A percentile compares a stretch with the other conserved stretches of the same genome.
These are phyloP conservation scores for Caerostris extrusa DNA, from an alignment of 1,140 invertebrate genomes.

Conservation along the genomic window DNA sequence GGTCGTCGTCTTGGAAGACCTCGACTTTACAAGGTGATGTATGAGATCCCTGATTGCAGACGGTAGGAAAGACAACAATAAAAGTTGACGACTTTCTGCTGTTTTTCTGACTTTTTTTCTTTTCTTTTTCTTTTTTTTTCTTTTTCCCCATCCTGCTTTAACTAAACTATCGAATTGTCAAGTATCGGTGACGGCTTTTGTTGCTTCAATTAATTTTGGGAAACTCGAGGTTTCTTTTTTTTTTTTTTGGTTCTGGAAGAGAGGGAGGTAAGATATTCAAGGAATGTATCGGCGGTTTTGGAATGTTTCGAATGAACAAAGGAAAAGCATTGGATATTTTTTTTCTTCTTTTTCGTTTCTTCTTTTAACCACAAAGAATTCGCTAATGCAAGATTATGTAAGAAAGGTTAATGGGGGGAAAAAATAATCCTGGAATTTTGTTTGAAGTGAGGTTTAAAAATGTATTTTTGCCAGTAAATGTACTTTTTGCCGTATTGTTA, in stretches of 20 bases:
- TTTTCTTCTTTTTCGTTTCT: background rate
- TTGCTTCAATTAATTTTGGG: conserved; percentile 47
- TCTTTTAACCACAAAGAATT: background rate
- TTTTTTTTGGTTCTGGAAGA: background rate
- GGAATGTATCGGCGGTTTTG: conserved; percentile 24
- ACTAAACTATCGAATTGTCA: conserved; percentile 48
- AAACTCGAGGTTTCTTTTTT: background rate
- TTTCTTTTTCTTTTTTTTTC: background rate
- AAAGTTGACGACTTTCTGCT: conserved; percentile 58
- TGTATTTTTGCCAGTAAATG: too few relatives aligned
- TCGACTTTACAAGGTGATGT: conserved; percentile 52
- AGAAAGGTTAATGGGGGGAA: background rate
- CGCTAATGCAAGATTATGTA: background rate
- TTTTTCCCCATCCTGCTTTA: background rate
- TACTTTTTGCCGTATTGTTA: too few relatives aligned
- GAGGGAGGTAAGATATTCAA: background rate
- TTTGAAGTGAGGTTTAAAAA: too few relatives aligned
- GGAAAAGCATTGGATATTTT: background rate
- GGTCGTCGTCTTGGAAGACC: background rate
- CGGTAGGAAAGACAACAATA: conserved; percentile 30
- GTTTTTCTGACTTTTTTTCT: background rate
- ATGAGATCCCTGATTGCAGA: conserved; percentile 43
- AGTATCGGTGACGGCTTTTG: conserved; percentile 16
- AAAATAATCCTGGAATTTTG: too few relatives aligned
- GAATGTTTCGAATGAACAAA: background rate